A percentile compares a stretch with the other conserved stretches of the same genome.
Evolutionary conservation across 2,797 vertebrate genomes (phyloP).

Genomic region (Spheniscus humboldti): DNA sequence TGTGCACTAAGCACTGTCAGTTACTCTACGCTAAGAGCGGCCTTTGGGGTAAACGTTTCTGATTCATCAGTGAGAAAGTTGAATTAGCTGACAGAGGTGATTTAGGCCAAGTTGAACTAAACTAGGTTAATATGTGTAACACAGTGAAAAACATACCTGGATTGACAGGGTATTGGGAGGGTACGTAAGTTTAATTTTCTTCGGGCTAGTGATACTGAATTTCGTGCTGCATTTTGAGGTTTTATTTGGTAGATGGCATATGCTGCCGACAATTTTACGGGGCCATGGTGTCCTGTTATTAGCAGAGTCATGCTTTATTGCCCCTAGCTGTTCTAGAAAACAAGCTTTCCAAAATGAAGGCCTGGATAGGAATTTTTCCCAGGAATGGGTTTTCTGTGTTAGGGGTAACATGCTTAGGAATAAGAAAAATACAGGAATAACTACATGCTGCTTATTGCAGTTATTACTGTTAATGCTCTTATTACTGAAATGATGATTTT

Average conservation of each 20-base stretch:
- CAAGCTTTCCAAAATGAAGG: neutral
- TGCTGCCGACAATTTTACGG: accelerated
- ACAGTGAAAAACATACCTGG: neutral
- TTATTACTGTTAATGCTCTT: neutral
- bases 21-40: neutral
- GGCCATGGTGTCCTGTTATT: accelerated
- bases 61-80: neutral
- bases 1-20: neutral
- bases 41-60: neutral
- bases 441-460: neutral
- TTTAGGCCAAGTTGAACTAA: neutral
- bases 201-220: neutral
- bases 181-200: neutral
- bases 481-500: neutral
- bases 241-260: neutral
- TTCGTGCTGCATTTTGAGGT: neutral
- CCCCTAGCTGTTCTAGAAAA: neutral
- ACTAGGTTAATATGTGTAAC: neutral
- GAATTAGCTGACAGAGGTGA: neutral
- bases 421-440: neutral
- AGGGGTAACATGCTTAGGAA: neutral
- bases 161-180: neutral
- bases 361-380: neutral
- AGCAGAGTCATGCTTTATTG: neutral
- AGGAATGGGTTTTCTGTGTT: neutral